A percentile compares a stretch with the other conserved stretches of the same genome.
phyloP scores from a whole-genome alignment of 2,888 invertebrate genomes.

The Lordiphosa fenestrarum region DNA sequence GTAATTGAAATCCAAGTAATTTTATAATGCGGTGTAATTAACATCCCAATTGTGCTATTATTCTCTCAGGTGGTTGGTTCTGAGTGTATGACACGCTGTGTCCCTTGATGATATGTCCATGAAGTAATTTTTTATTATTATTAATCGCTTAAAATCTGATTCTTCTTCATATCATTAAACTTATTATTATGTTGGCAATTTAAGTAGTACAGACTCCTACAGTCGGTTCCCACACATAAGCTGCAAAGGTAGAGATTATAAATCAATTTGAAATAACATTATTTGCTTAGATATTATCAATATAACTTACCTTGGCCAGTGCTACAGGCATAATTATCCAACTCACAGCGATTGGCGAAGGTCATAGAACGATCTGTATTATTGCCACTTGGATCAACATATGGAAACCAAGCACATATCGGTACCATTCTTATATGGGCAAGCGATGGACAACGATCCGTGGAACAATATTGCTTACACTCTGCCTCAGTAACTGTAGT shows the following conservation, averaged over 20 bases:
- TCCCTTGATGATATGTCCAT: no score
- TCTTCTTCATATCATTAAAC: no score
- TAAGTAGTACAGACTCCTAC: no score
- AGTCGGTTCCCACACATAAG: constrained; percentile 17
- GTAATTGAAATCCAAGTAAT: no score
- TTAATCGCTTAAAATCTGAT: no score
- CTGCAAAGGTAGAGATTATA: constrained; percentile 12
- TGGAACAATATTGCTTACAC: constrained; percentile 11
- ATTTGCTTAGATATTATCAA: background rate
- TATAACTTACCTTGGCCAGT: constrained; percentile 5
- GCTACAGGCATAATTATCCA: constrained; percentile 9
- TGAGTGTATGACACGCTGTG: no score
- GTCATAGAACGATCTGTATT: constrained; percentile 1
- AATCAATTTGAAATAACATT: no score
- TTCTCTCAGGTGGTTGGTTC: no score
- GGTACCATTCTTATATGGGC: background rate
- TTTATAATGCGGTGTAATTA: no score
- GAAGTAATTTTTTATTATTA: no score
- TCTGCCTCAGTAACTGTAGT: constrained; percentile 3
- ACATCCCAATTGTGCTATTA: no score
- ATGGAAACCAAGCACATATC: constrained; percentile 21
- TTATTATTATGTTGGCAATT: no score
- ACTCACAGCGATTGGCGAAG: constrained; percentile 10
- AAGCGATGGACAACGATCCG: background rate
- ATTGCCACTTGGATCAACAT: constrained; percentile 3